Evolutionary conservation across 1,140 invertebrate species (phyloP), one percentile per base, ranked within the genome.

Genomic region (Galendromus occidentalis): DNA sequence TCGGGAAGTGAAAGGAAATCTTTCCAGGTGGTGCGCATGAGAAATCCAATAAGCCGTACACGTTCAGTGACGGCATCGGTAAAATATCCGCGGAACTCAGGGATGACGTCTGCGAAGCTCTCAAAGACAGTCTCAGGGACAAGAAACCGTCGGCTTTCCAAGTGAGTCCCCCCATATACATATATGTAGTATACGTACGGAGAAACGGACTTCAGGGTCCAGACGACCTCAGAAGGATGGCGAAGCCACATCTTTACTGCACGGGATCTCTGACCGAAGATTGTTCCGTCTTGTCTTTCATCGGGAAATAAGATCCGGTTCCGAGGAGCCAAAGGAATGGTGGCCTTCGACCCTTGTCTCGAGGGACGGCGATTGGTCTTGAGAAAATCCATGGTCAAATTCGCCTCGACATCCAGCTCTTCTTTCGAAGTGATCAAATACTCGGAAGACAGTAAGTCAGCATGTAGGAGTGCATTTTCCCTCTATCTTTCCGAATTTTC

Each of bases 391-490:
- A 73, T 74, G 71, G 65, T 68, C 66, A 74, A 74, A 59, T 74
- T 74, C 44, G 30, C 64, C 14, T 71, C 67, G 64, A 4, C 33
- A 39, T 25, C 45, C 22, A 44, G 59, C n/a, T 64, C 25, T 18
- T 42, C 66, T 12, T 67, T 75, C 12, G 74, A 76, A 69, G 70
- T 75, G 42, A 72, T 76, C 0, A 76, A 75, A 66, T 71, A 73
- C 59, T 73, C 73, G 25, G 71, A 70, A 42, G 74, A 75, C 12
- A 25, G 51, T 59, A 9, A 59, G 51, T 59, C 1, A 44, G n/a
- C 14, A 44, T 14, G n/a, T n/a, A n/a, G n/a, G 12, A 18, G 14
- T 47, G 4, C 45, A 47, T 47, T 4, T 6, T 47, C 14, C 14
- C 6, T 4, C 4, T 44, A 44, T 44, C 12, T 12, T 12, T 44